Base-by-base conservation (phyloP, 1,140 invertebrate genomes). In the Ditylenchus dipsaci region DNA sequence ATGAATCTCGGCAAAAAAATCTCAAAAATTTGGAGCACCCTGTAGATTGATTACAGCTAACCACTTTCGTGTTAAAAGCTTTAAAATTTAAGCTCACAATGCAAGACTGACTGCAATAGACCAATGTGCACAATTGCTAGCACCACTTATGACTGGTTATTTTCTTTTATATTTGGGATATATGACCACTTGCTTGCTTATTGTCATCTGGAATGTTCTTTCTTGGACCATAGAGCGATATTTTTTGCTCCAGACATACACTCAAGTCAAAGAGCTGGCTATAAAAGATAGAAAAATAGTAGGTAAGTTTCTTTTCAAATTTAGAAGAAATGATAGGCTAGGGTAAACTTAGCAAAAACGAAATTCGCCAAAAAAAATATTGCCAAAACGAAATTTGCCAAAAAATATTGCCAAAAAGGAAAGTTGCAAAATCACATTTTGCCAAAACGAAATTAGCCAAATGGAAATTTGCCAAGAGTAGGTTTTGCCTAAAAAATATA, bases 191-290 rank as follows among this genome's bases (percentile, higher is more conserved):
- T 64, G 43, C n/a, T 27, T 64, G 5, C 1, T 33, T 15, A 26
- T 64, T 64, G 47, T 53, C n/a, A 26, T 21, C 19, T 64, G 63
- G 43, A 64, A 64, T 64, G 8, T 64, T 15, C 23, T 64, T n/a
- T 38, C 30, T 15, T 64, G 63, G 63, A 26, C 27, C 11, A 17
- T 49, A 21, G 63, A 64, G 30, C 30, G 63, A 11, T 19, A 21
- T 15, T 19, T 64, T 13, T 19, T 47, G 1, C 19, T n/a, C 43
- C 11, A n/a, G 30, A 53, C 47, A n/a, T 64, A 64, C 23, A 19
- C 30, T 1, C n/a, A 64, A 26, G 63, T 64, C 13, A 26, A 47
- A 21, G 45, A 21, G 27, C 47, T 64, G 42, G 21, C 21, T 13
- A 23, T n/a, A 11, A 64, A 47, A 66, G 15, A 13, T 17, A 13